These are phyloP conservation scores for Tragelaphus scriptus DNA, from an alignment of 2,113 vertebrate species.

Conservation along the genomic window DNA sequence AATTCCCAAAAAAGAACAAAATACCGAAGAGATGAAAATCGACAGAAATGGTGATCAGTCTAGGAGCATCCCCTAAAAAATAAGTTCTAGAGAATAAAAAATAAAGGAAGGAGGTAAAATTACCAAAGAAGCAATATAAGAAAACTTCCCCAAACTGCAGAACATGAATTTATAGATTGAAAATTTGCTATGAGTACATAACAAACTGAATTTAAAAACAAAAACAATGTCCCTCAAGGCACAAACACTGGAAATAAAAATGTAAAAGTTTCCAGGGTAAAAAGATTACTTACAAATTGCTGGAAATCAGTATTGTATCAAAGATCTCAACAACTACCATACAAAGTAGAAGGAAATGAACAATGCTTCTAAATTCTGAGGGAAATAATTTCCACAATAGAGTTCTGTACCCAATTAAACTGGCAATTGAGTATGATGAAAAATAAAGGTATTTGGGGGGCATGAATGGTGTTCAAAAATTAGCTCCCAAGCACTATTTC, in stretches of 20 bases:
- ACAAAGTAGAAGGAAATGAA: background rate
- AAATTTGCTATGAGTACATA: background rate
- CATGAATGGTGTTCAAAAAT: background rate
- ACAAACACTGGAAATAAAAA: conserved; percentile 1
- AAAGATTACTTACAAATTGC: background rate
- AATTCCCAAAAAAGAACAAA: background rate
- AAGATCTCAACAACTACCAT: background rate
- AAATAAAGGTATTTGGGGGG: conserved; percentile 13
- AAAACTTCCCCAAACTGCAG: background rate
- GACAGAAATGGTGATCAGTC: background rate
- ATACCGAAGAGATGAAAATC: background rate
- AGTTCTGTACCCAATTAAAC: background rate
- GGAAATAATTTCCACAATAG: background rate
- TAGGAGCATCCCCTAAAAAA: background rate
- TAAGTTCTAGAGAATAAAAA: background rate
- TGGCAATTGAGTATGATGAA: background rate
- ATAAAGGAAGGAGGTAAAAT: background rate
- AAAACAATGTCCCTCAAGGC: background rate
- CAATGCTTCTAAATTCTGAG: background rate
- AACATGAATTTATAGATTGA: background rate
- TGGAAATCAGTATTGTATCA: background rate
- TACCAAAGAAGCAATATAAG: background rate
- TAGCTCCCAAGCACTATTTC: background rate
- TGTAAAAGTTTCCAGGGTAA: background rate
- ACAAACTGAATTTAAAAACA: conserved; percentile 21